Conservation (phyloP, 2,113 vertebrate species). For the Papio anubis region DNA sequence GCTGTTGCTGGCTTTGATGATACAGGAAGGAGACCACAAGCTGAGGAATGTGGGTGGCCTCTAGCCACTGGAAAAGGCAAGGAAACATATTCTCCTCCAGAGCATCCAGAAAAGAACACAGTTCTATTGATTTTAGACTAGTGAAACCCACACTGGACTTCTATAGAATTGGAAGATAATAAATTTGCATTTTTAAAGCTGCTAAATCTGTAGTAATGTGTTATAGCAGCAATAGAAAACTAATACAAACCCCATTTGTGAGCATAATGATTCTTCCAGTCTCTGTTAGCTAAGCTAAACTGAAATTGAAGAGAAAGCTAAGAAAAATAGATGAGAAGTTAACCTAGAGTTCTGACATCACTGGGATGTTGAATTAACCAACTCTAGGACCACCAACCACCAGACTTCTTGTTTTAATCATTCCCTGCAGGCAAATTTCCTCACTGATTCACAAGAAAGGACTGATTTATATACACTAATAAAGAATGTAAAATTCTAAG, state of each 20-base stretch:
- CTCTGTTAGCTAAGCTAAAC: background rate
- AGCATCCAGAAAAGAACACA: background rate
- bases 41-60: background rate
- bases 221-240: background rate
- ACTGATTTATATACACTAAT: background rate
- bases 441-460: background rate
- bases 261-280: background rate
- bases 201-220: background rate
- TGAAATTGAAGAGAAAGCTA: background rate
- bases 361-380: background rate
- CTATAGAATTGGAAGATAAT: background rate
- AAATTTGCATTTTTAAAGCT: background rate
- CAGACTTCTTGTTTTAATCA: background rate
- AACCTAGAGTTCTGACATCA: background rate
- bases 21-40: background rate
- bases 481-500: background rate
- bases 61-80: background rate
- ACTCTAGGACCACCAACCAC: background rate
- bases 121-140: background rate
- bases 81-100: background rate
- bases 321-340: background rate
- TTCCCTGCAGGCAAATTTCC: background rate
- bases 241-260: background rate
- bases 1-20: background rate
- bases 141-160: background rate